Base-by-base conservation (phyloP, 2,113 vertebrate species). In the Macquaria ambigua region DNA sequence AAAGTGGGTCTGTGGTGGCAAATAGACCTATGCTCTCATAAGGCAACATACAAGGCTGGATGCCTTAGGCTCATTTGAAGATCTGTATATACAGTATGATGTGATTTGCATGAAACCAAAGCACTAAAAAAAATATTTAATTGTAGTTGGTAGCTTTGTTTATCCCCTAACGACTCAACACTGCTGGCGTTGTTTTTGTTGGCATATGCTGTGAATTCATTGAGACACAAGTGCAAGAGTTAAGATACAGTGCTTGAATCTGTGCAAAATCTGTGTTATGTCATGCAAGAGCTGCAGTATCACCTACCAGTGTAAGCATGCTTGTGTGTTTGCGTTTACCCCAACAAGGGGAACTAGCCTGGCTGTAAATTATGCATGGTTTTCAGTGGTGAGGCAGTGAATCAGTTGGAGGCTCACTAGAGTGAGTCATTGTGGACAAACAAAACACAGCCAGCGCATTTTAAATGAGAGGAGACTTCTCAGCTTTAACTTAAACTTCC, bases 401-500 rank as follows among this genome's bases (percentile, higher is more conserved):
- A 84, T 93, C 79, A 62, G 85, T 82, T 72, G 39, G 66, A 79
- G 70, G 81, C 86, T 88, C 81, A 53, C 66, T 66, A 48, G 74
- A 89, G 77, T 92, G 92, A 94, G 89, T 93, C 91, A 93, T 73
- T 85, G 86, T 52, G 59, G 85, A 91, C 85, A 92, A 94, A 93
- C 77, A 94, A 78, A 90, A 84, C 74, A 77, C 81, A 88, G 77
- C 62, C 80, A 55, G 75, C 91, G 87, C 83, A 90, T 93, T 88
- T 72, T 71, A 90, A 94, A 92, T 90, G 87, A 81, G 84, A 48
- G 25, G 31, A 77, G 64, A 83, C 81, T 75, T 82, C 83, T 85
- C 77, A 66, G 92, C 59, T 85, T 87, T 62, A 88, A 87, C 77
- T 89, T 85, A 86, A 91, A 92, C 85, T 88, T 92, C 77, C 77